phyloP scores from a whole-genome alignment of 2,797 vertebrate genomes.

The Macropodus opercularis region DNA sequence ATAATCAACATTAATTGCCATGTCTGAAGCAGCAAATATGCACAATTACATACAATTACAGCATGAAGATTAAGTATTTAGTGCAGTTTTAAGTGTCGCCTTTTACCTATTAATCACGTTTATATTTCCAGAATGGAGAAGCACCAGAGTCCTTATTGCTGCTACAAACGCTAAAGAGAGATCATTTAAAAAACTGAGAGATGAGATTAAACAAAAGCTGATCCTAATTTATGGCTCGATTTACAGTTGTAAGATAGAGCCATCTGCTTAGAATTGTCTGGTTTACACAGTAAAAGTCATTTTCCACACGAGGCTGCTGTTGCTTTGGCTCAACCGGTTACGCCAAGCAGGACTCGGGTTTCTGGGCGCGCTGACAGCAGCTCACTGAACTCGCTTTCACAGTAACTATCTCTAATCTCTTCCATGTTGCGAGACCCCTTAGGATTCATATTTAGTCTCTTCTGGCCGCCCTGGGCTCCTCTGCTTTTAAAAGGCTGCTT shows the following conservation, averaged over 20 bases:
- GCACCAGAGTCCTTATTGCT: too few species aligned
- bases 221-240: neutral
- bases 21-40: too few species aligned
- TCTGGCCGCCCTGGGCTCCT: neutral
- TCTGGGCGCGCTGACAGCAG: neutral
- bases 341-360: neutral
- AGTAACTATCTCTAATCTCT: constrained; percentile 8
- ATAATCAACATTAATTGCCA: too few species aligned
- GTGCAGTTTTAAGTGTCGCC: too few species aligned
- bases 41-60: too few species aligned
- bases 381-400: neutral
- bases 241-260: too few species aligned
- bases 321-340: constrained; percentile 3
- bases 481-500: constrained; percentile 15
- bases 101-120: too few species aligned
- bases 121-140: too few species aligned
- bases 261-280: neutral
- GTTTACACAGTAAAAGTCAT: neutral
- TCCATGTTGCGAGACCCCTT: neutral
- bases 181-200: too few species aligned
- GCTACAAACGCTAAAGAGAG: too few species aligned
- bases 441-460: neutral
- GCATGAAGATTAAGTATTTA: too few species aligned
- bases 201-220: neutral
- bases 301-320: constrained; percentile 11